Evolutionary conservation across 1,140 invertebrate genomes (phyloP).

Genomic region (Drosophila equinoxialis): DNA sequence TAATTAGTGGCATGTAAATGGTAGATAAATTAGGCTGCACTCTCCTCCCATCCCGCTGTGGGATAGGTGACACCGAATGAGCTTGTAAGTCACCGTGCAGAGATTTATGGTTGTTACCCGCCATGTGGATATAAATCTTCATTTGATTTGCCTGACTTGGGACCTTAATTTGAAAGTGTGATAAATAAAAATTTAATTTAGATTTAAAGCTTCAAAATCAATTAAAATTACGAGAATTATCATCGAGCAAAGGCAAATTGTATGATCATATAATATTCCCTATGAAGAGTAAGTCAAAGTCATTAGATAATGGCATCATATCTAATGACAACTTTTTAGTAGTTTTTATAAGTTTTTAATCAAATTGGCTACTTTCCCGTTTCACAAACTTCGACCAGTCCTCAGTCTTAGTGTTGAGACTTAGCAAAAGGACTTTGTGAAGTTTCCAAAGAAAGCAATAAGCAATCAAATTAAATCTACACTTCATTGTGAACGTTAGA

Average conservation of each 20-base stretch:
- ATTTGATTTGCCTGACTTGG: constrained; percentile 33
- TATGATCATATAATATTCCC: too few relatives aligned
- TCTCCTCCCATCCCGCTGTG: neutral
- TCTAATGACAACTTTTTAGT: neutral
- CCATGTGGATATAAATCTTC: constrained; percentile 36
- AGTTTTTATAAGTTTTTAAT: constrained; percentile 2
- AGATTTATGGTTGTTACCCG: constrained; percentile 43
- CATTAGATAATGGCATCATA: neutral
- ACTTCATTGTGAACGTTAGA: constrained; percentile 36
- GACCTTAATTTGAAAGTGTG: constrained; percentile 2
- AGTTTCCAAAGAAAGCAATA: constrained; percentile 46
- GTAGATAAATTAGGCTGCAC: constrained; percentile 51
- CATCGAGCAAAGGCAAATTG: too few relatives aligned
- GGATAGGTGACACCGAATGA: constrained; percentile 46
- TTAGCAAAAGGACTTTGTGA: neutral
- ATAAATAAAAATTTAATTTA: constrained; percentile 34
- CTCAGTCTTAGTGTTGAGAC: constrained; percentile 12
- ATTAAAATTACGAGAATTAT: too few relatives aligned
- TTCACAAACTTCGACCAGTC: constrained; percentile 11
- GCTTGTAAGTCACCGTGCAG: constrained; percentile 41
- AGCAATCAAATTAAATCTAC: constrained; percentile 61
- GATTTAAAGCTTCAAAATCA: too few relatives aligned
- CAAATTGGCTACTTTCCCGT: neutral
- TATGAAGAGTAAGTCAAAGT: neutral
- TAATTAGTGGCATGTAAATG: constrained; percentile 52